Evolutionary conservation across 1,140 invertebrate genomes (phyloP).

Genomic region (Psix sp.): DNA sequence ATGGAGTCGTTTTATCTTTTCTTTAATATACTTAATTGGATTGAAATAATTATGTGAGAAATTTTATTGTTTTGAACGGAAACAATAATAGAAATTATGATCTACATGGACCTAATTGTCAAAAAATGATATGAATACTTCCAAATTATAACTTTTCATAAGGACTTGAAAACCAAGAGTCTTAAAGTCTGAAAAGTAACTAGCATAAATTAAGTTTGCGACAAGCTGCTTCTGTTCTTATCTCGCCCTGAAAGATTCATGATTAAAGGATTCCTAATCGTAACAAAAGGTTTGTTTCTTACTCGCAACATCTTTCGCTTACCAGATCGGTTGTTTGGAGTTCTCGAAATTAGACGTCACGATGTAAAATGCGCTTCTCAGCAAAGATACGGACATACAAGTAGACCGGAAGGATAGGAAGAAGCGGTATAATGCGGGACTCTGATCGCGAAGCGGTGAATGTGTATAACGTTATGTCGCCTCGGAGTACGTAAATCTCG

Average conservation of each 20-base stretch:
- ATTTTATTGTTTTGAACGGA: too few relatives aligned
- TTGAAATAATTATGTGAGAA: too few relatives aligned
- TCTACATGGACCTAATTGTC: background rate
- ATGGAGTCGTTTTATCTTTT: too few relatives aligned
- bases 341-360: slow-evolving; percentile 56
- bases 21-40: too few relatives aligned
- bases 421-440: slow-evolving; percentile 48
- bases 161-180: too few relatives aligned
- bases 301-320: slow-evolving; percentile 31
- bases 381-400: slow-evolving; percentile 44
- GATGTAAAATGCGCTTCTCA: slow-evolving; percentile 46
- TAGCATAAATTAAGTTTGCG: too few relatives aligned
- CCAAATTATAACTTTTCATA: too few relatives aligned
- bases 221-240: too few relatives aligned
- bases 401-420: slow-evolving; percentile 53
- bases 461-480: slow-evolving; percentile 51
- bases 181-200: too few relatives aligned
- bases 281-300: slow-evolving; percentile 20
- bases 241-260: slow-evolving; percentile 28
- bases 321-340: slow-evolving; percentile 36
- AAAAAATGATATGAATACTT: background rate
- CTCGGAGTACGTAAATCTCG: slow-evolving; percentile 70
- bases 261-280: slow-evolving; percentile 40
- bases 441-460: slow-evolving; percentile 53
- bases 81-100: too few relatives aligned